These are phyloP conservation scores for Valencia hispanica DNA, from an alignment of 2,797 vertebrate species.

Conservation along the genomic window DNA sequence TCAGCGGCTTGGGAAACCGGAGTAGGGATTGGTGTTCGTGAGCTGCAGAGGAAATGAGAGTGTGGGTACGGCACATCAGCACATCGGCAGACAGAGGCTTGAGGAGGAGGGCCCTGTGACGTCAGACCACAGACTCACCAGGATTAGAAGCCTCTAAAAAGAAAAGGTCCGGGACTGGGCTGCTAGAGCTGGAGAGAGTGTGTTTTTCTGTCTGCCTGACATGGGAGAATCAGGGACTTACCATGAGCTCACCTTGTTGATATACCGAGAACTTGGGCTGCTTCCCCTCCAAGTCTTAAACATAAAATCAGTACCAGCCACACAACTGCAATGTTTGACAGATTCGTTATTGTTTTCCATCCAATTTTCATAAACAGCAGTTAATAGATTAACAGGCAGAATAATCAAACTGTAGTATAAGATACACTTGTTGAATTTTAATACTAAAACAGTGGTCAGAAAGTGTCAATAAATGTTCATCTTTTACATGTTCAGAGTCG, in stretches of 20 bases:
- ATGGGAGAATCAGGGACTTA: slow-evolving; percentile 80
- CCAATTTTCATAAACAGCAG: slow-evolving; percentile 10
- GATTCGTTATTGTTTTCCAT: slow-evolving; percentile 25
- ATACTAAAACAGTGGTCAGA: neutral
- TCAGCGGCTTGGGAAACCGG: slow-evolving; percentile 80
- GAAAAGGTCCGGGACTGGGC: slow-evolving; percentile 68
- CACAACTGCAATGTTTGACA: slow-evolving; percentile 24
- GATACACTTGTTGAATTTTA: slow-evolving; percentile 2
- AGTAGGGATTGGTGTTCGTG: slow-evolving; percentile 85
- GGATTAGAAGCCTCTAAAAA: slow-evolving; percentile 99
- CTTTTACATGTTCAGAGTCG: neutral
- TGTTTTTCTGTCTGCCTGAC: slow-evolving; percentile 69
- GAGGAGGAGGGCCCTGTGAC: slow-evolving; percentile 82
- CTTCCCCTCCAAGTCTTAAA: slow-evolving; percentile 47
- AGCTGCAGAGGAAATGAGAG: slow-evolving; percentile 90
- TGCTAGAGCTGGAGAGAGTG: slow-evolving; percentile 63
- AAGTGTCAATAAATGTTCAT: neutral
- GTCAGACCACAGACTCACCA: slow-evolving; percentile 87
- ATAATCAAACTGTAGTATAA: slow-evolving; percentile 11
- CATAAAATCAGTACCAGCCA: slow-evolving; percentile 51
- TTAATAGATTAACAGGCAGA: slow-evolving; percentile 12
- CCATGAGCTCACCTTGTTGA: slow-evolving; percentile 82
- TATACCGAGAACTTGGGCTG: slow-evolving; percentile 65
- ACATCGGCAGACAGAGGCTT: slow-evolving; percentile 84
- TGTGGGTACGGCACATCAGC: slow-evolving; percentile 87